phyloP scores from a whole-genome alignment of 2,888 invertebrate species.

The Sussaba pulchella region DNA sequence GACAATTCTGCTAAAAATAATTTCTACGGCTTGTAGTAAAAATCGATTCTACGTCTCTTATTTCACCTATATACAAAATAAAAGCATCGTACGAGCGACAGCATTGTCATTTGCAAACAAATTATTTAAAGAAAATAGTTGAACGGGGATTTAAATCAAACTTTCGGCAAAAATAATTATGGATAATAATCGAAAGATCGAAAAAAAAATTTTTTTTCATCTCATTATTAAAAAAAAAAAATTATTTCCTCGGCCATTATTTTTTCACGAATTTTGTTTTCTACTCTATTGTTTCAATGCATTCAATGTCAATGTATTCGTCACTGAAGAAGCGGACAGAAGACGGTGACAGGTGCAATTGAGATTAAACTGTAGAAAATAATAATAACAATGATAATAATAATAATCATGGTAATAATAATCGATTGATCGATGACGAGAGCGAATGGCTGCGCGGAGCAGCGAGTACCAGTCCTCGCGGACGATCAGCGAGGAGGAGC shows the following conservation, averaged over 20 bases:
- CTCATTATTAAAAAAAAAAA: no score
- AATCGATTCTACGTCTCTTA: neutral
- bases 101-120: constrained; percentile 3
- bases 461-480: neutral
- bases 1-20: neutral
- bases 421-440: constrained; percentile 52
- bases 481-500: constrained; percentile 26
- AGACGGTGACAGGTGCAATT: constrained; percentile 1
- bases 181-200: no score
- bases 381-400: constrained; percentile 38
- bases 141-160: neutral
- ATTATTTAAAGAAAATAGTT: neutral
- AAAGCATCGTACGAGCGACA: constrained; percentile 5
- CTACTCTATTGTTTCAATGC: neutral
- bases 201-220: no score
- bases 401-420: constrained; percentile 42
- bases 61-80: neutral
- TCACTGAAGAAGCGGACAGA: neutral
- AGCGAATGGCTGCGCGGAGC: constrained; percentile 28
- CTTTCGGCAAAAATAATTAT: no score
- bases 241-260: no score
- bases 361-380: constrained; percentile 33
- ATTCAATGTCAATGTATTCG: neutral
- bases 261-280: neutral
- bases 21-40: constrained; percentile 1